Base-by-base conservation (phyloP, 2,113 vertebrate genomes). In the Ariopsis seemanni region DNA sequence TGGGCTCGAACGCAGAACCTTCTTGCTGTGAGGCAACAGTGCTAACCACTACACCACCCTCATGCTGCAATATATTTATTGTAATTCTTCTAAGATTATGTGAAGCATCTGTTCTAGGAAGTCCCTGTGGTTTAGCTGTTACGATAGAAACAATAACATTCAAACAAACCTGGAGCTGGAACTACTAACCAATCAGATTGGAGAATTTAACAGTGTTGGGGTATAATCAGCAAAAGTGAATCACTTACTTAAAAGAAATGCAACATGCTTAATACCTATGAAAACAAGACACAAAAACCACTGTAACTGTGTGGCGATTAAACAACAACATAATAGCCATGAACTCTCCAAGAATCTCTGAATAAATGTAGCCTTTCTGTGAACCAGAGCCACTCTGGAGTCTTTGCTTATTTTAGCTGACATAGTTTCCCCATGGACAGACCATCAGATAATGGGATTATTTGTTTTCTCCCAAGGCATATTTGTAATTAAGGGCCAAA, bases 361-460 rank as follows among this genome's bases (percentile, higher is more conserved):
- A 14, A 60, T 14, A 91, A 92, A 90, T 30, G 75, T 91, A 91
- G 85, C 93, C 93, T 91, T 20, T 57, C 86, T 62, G 53, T 94
- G 92, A 95, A 95, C 93, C 92, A 88, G 84, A 89, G 91, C 80
- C 91, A 87, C 91, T 87, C 89, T 92, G 91, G 90, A 92, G 92
- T 89, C 91, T 94, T 91, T 92, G 92, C 93, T 94, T 94, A 92
- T 94, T 94, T 93, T 93, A 93, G 89, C 93, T 93, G 93, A 92
- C 92, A 93, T 91, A 91, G 86, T 93, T 94, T 92, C 91, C 81
- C 91, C 88, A 91, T 87, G 93, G 93, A 93, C 92, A 94, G 92
- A 93, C 92, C 91, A 95, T 95, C 95, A 93, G 94, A 95, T 95
- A 92, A 93, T 93, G 91, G 86, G 90, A 89, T 91, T 94, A 93